phyloP scores from a whole-genome alignment of 2,888 invertebrate species.

The Ophioninae sp. region DNA sequence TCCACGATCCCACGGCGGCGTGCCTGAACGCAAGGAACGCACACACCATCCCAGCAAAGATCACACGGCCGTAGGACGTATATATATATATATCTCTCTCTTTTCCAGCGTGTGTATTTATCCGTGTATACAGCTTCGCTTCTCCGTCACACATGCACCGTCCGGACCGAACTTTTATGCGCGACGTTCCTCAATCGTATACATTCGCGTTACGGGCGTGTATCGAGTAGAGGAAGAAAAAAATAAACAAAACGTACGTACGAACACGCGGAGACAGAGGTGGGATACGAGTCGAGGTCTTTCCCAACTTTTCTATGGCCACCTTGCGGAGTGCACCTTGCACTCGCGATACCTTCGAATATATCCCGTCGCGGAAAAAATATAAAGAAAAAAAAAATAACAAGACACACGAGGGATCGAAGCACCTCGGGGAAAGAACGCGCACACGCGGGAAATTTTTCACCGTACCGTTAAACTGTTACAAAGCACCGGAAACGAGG shows the following conservation, averaged over 20 bases:
- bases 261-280: background rate
- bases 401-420: background rate
- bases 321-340: conserved; percentile 53
- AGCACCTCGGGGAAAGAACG: background rate
- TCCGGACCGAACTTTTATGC: background rate
- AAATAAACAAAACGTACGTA: background rate
- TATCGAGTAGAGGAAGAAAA: background rate
- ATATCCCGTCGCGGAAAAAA: background rate
- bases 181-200: background rate
- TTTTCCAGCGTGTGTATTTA: conserved; percentile 1
- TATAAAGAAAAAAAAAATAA: background rate
- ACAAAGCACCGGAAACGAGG: background rate
- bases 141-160: background rate
- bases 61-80: conserved; percentile 47
- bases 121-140: conserved; percentile 3
- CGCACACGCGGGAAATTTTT: background rate
- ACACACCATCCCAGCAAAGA: conserved; percentile 36
- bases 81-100: background rate
- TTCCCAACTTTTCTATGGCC: conserved; percentile 40
- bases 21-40: conserved; percentile 55
- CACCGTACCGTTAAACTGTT: background rate
- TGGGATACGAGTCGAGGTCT: conserved; percentile 14
- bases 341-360: background rate
- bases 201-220: background rate
- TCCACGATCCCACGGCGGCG: conserved; percentile 73